Evolutionary conservation across 2,888 invertebrate genomes (phyloP).

Genomic region (Pachliopta kotzebuea): DNA sequence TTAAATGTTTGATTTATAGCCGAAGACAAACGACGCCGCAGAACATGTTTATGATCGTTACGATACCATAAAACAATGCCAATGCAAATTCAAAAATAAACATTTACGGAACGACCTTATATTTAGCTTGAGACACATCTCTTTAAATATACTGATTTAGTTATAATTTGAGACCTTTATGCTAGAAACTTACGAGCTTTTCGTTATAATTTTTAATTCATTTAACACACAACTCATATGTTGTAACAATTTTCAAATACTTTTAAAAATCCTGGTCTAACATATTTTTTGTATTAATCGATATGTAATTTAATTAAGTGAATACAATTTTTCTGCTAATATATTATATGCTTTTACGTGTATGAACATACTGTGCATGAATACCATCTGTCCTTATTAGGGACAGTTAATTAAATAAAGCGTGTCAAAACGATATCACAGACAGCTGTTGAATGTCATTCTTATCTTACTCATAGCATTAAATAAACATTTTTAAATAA

Average conservation of each 20-base stretch:
- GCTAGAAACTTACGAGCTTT: too few species aligned
- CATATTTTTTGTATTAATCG: too few species aligned
- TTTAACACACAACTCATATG: too few species aligned
- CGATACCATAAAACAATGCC: slow-evolving; percentile 39
- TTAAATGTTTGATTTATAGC: slow-evolving; percentile 66
- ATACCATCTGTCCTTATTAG: slow-evolving; percentile 4
- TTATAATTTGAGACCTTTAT: not conserved
- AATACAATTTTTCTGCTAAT: too few species aligned
- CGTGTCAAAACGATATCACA: slow-evolving; percentile 13
- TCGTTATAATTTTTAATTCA: too few species aligned
- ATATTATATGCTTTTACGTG: not conserved
- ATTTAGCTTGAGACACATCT: not conserved
- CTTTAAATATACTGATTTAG: not conserved
- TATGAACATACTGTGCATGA: slow-evolving; percentile 1
- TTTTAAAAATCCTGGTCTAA: too few species aligned
- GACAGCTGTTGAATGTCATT: slow-evolving; percentile 18
- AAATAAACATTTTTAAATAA: slow-evolving; percentile 9
- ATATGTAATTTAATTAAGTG: too few species aligned
- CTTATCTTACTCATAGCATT: slow-evolving; percentile 16
- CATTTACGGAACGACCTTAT: not conserved
- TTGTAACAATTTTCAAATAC: too few species aligned
- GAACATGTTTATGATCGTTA: slow-evolving; percentile 44
- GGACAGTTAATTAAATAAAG: slow-evolving; percentile 18
- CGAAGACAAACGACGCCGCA: slow-evolving; percentile 47
- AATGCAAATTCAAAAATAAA: slow-evolving; percentile 28